Percentiles rank a stretch among this genome's conserved stretches.
Evolutionary conservation across 2,888 invertebrate genomes (phyloP).

Genomic region (Bembecia ichneumoniformis): DNA sequence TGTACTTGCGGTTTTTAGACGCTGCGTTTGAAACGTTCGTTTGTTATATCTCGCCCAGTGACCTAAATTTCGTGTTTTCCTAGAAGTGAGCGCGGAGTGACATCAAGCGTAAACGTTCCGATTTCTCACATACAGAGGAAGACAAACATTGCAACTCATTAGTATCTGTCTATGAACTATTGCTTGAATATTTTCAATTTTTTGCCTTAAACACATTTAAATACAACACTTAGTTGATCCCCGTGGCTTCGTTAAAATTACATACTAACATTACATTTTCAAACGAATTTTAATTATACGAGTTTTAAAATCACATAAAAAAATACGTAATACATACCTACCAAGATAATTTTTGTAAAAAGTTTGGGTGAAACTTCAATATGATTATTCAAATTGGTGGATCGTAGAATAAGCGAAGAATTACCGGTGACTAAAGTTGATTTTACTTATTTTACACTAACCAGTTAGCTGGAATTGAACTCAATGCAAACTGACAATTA

Average conservation of each 20-base stretch:
- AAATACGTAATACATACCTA: too few species aligned
- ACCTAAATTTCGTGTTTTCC: constrained; percentile 34
- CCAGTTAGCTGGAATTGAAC: neutral
- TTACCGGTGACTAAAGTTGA: too few species aligned
- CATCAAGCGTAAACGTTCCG: constrained; percentile 20
- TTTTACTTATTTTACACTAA: neutral
- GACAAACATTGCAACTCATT: constrained; percentile 32
- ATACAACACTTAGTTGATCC: too few species aligned
- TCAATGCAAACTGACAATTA: constrained; percentile 34
- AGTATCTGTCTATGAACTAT: constrained; percentile 31
- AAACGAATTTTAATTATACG: too few species aligned
- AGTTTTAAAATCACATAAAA: too few species aligned
- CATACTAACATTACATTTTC: too few species aligned
- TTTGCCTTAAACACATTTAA: too few species aligned
- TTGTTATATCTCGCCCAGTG: constrained; percentile 14
- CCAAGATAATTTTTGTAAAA: too few species aligned
- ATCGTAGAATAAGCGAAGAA: too few species aligned
- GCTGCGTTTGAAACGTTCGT: constrained; percentile 7
- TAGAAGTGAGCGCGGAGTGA: constrained; percentile 22
- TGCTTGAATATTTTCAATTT: neutral
- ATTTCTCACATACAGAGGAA: constrained; percentile 18
- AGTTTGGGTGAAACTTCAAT: too few species aligned
- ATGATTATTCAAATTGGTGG: too few species aligned
- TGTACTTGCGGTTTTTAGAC: constrained; percentile 4
- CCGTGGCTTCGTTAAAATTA: too few species aligned